phyloP scores from a whole-genome alignment of 2,888 invertebrate genomes.

The Tortricodes alternella region DNA sequence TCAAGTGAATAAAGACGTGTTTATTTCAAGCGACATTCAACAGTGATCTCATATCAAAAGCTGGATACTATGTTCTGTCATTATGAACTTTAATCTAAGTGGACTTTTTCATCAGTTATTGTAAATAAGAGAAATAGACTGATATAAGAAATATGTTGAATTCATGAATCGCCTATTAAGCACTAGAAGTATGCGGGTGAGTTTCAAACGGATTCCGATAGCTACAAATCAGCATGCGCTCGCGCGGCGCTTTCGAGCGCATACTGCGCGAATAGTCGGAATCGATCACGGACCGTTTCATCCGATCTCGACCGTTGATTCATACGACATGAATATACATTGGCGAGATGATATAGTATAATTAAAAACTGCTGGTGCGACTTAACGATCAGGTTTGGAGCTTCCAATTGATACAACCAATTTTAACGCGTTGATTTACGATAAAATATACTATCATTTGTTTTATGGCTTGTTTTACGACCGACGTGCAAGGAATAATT shows the following conservation, averaged over 20 bases:
- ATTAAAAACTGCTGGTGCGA: slow-evolving; percentile 37
- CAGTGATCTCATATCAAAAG: too few species aligned
- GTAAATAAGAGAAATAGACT: slow-evolving; percentile 4
- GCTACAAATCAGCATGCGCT: slow-evolving; percentile 56
- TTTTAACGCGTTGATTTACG: not conserved
- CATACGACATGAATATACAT: slow-evolving; percentile 49
- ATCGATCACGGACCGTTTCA: slow-evolving; percentile 45
- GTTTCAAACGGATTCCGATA: slow-evolving; percentile 56
- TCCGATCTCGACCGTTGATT: slow-evolving; percentile 47
- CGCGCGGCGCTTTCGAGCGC: slow-evolving; percentile 59
- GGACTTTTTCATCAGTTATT: not conserved
- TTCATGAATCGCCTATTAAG: slow-evolving; percentile 1
- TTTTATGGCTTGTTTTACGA: slow-evolving; percentile 4
- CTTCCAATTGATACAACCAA: slow-evolving; percentile 12
- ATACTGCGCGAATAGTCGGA: slow-evolving; percentile 48
- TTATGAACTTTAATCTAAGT: not conserved
- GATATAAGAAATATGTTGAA: slow-evolving; percentile 3
- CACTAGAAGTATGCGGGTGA: slow-evolving; percentile 33
- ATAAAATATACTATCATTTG: slow-evolving; percentile 8
- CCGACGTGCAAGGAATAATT: not conserved
- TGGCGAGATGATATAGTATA: slow-evolving; percentile 39
- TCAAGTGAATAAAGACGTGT: too few species aligned
- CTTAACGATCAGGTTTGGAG: slow-evolving; percentile 22
- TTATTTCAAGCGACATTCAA: not conserved
- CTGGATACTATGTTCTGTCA: not conserved